These are phyloP conservation scores for Pygocentrus nattereri DNA, from an alignment of 2,797 vertebrate genomes.

Conservation along the genomic window DNA sequence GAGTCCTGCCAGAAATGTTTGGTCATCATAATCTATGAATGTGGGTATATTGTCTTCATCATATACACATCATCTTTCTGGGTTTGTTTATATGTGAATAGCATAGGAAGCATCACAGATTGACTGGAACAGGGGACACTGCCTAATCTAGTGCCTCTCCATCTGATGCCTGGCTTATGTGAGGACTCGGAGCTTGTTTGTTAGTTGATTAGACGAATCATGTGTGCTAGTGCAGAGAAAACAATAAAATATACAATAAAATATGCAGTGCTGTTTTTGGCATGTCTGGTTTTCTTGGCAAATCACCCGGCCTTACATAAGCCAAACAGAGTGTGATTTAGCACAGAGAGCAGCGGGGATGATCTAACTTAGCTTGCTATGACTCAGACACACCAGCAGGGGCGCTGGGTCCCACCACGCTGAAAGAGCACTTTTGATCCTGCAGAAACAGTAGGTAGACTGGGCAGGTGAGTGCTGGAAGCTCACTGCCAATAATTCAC, in stretches of 20 bases:
- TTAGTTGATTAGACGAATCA: neutral
- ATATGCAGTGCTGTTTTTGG: neutral
- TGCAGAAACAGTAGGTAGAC: constrained; percentile 16
- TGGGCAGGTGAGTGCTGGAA: neutral
- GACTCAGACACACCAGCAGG: constrained; percentile 22
- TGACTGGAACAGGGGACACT: neutral
- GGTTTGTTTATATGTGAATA: neutral
- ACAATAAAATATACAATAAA: neutral
- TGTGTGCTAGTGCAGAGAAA: neutral
- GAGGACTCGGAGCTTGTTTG: neutral
- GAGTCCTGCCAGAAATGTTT: neutral
- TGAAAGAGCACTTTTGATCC: constrained; percentile 18
- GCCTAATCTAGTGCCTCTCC: neutral
- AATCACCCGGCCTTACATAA: constrained; percentile 13
- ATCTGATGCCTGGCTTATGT: neutral
- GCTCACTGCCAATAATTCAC: neutral
- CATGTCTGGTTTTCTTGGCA: neutral
- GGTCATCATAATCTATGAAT: constrained; percentile 5
- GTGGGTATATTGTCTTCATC: neutral
- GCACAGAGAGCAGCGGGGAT: constrained; percentile 14
- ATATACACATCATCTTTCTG: neutral
- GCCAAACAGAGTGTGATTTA: constrained; percentile 6
- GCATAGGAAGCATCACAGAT: neutral
- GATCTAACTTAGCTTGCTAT: constrained; percentile 31
- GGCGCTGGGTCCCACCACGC: constrained; percentile 11